These are phyloP conservation scores for Nerophis ophidion DNA, from an alignment of 2,113 vertebrate genomes.

Conservation along the genomic window DNA sequence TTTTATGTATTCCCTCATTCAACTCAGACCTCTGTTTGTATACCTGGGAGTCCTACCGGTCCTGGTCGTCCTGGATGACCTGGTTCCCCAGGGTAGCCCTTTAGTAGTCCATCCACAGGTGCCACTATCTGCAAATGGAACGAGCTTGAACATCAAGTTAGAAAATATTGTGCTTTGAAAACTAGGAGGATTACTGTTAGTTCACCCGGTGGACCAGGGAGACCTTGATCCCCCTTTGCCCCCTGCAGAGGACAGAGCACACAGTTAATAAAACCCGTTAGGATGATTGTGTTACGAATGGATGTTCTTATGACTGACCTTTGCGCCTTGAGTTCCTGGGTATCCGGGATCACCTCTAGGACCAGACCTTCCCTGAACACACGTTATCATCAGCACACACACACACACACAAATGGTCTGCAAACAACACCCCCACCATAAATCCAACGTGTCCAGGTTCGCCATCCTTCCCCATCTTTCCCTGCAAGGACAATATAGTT, in stretches of 20 bases:
- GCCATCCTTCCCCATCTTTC: slow-evolving; percentile 84
- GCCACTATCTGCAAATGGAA: slow-evolving; percentile 28
- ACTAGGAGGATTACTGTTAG: slow-evolving; percentile 60
- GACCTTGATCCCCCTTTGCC: slow-evolving; percentile 80
- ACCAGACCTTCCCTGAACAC: slow-evolving; percentile 42
- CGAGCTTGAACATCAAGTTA: background rate
- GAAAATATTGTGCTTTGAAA: background rate
- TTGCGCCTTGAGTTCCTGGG: slow-evolving; percentile 27
- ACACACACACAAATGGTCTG: background rate
- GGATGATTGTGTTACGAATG: background rate
- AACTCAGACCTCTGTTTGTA: background rate
- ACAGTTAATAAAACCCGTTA: background rate
- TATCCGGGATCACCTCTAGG: slow-evolving; percentile 32
- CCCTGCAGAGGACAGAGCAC: slow-evolving; percentile 65
- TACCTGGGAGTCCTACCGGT: slow-evolving; percentile 40
- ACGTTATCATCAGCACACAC: slow-evolving; percentile 20
- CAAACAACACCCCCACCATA: slow-evolving; percentile 58
- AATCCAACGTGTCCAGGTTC: slow-evolving; percentile 72
- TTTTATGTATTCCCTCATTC: background rate
- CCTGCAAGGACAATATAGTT: slow-evolving; percentile 66
- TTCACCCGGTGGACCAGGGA: slow-evolving; percentile 76
- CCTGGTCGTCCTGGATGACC: slow-evolving; percentile 47
- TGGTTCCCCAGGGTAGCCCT: slow-evolving; percentile 45
- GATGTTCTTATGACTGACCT: slow-evolving; percentile 14
- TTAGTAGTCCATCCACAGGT: slow-evolving; percentile 10